phyloP scores from a whole-genome alignment of 2,797 vertebrate genomes.

The Gila robusta region DNA sequence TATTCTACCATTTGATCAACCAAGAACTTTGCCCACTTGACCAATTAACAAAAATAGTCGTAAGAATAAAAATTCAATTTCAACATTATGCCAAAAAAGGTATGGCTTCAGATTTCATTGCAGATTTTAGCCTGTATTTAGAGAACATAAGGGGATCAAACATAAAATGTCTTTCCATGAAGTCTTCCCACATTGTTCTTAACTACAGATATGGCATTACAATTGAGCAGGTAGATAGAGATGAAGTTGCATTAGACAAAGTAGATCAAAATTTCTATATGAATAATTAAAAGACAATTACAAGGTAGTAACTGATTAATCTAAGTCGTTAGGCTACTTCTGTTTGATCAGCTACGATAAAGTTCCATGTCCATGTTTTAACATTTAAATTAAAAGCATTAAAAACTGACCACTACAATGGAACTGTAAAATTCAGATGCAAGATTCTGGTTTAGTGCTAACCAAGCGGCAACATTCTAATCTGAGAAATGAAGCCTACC shows the following conservation, averaged over 20 bases:
- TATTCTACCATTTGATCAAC: neutral
- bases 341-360: neutral
- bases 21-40: neutral
- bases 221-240: too few species aligned
- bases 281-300: neutral
- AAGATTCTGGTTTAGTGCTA: neutral
- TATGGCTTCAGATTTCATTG: neutral
- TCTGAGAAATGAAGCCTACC: too few species aligned
- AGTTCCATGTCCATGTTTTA: neutral
- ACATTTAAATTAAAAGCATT: neutral
- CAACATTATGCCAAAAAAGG: neutral
- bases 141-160: neutral
- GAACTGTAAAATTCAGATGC: neutral
- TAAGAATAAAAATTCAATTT: neutral
- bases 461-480: neutral
- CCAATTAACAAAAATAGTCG: neutral
- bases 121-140: neutral
- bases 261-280: neutral
- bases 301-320: neutral
- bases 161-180: neutral
- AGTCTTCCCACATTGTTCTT: neutral
- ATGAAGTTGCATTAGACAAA: neutral
- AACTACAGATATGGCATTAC: neutral
- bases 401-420: neutral
- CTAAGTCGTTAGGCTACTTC: neutral